Conservation (phyloP, 2,797 vertebrate species). For the Rhyacichthys aspro region DNA sequence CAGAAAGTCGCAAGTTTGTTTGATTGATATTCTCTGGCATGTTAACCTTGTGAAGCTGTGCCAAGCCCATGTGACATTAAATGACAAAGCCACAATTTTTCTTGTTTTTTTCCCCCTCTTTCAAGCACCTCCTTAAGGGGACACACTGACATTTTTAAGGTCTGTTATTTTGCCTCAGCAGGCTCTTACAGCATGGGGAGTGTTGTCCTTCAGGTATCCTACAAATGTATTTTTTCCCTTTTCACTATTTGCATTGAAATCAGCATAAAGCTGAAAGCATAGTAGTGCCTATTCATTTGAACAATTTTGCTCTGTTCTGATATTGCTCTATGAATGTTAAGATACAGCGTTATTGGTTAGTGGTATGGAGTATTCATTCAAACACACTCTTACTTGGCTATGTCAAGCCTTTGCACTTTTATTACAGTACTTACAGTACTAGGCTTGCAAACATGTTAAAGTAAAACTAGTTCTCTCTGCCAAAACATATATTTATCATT, state of each 20-base stretch:
- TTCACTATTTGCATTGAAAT: slow-evolving; percentile 45
- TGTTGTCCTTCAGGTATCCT: slow-evolving; percentile 65
- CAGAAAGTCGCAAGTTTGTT: slow-evolving; percentile 57
- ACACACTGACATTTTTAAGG: slow-evolving; percentile 70
- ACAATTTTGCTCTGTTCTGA: slow-evolving; percentile 5
- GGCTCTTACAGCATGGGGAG: slow-evolving; percentile 50
- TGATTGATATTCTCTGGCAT: slow-evolving; percentile 74
- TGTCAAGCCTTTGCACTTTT: slow-evolving; percentile 5
- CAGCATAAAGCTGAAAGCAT: slow-evolving; percentile 12
- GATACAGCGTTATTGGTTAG: slow-evolving; percentile 9
- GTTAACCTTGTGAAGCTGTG: slow-evolving; percentile 67
- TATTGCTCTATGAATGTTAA: slow-evolving; percentile 20
- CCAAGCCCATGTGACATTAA: slow-evolving; percentile 64
- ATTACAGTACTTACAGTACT: too few species aligned
- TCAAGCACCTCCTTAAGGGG: slow-evolving; percentile 64
- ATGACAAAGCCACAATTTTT: slow-evolving; percentile 65
- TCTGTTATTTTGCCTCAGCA: slow-evolving; percentile 72
- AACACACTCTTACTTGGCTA: slow-evolving; percentile 8
- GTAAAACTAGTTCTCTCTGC: neutral
- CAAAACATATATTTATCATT: neutral
- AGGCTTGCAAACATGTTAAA: neutral
- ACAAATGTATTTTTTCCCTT: slow-evolving; percentile 28
- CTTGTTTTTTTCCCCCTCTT: slow-evolving; percentile 4
- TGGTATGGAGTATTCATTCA: slow-evolving; percentile 30
- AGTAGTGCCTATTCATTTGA: slow-evolving; percentile 13